A percentile compares a stretch with the other conserved stretches of the same genome.
phyloP scores from a whole-genome alignment of 2,113 vertebrate genomes.

The Heterotis niloticus region DNA sequence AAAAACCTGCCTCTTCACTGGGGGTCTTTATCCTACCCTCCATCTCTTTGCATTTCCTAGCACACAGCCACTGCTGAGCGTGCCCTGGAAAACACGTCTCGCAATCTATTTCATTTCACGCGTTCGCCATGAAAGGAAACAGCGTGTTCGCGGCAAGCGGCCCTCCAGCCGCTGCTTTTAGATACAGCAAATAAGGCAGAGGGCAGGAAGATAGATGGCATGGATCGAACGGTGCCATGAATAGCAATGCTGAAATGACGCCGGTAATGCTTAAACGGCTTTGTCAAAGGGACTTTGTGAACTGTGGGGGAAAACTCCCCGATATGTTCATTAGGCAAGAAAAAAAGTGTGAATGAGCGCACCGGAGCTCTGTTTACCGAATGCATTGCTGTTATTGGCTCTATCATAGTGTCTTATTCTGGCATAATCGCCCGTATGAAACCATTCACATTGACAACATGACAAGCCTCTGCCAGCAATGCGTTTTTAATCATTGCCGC shows the following conservation, averaged over 20 bases:
- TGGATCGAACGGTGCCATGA: conserved; percentile 1
- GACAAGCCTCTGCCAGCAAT: conserved; percentile 31
- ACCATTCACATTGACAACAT: background rate
- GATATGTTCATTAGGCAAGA: background rate
- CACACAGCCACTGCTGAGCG: background rate
- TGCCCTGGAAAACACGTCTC: background rate
- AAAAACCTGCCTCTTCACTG: background rate
- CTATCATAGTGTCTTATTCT: conserved; percentile 6
- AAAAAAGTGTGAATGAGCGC: background rate
- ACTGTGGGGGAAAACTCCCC: background rate
- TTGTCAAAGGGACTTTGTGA: conserved; percentile 9
- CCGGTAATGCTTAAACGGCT: background rate
- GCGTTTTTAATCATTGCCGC: conserved; percentile 41
- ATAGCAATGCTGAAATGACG: background rate
- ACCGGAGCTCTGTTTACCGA: background rate
- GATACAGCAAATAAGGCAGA: background rate
- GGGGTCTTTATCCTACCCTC: background rate
- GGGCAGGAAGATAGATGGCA: background rate
- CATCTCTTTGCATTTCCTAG: background rate
- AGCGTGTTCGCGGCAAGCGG: background rate
- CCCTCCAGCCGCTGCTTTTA: conserved; percentile 5
- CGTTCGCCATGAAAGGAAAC: conserved; percentile 4
- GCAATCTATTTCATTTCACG: background rate
- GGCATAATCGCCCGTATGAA: background rate
- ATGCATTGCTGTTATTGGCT: background rate